Conservation (phyloP, 2,113 vertebrate genomes). For the Phylloscopus trochilus region DNA sequence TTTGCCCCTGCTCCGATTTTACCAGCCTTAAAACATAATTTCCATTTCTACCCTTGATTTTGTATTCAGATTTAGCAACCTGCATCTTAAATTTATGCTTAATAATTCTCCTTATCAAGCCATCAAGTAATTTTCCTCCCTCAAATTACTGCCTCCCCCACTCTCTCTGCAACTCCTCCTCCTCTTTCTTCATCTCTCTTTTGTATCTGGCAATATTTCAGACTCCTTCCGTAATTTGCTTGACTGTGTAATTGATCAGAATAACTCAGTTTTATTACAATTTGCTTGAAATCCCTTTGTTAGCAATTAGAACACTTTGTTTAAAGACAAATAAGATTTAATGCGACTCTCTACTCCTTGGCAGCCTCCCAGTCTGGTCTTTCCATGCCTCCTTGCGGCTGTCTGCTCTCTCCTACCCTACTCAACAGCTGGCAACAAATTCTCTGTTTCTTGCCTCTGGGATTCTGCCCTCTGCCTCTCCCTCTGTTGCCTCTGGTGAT, state of each 20-base stretch:
- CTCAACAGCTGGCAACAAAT: not conserved
- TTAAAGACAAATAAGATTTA: conserved; percentile 73
- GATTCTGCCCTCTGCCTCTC: conserved; percentile 4
- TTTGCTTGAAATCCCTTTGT: conserved; percentile 71
- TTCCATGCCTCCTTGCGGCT: conserved; percentile 44
- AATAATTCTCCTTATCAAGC: conserved; percentile 58
- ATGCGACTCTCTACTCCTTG: conserved; percentile 45
- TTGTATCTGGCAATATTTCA: conserved; percentile 64
- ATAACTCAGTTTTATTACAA: conserved; percentile 69
- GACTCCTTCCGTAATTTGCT: conserved; percentile 51
- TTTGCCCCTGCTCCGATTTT: not conserved
- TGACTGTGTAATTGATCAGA: conserved; percentile 70
- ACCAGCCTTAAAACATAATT: conserved; percentile 13
- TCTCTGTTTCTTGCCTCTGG: not conserved
- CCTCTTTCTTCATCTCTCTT: conserved; percentile 45
- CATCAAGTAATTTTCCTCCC: conserved; percentile 65
- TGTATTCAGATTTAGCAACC: conserved; percentile 57
- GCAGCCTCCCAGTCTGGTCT: conserved; percentile 58
- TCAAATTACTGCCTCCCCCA: conserved; percentile 40
- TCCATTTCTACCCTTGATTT: conserved; percentile 18
- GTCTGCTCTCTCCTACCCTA: not conserved
- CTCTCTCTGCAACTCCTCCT: conserved; percentile 35
- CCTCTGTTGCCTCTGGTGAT: not conserved
- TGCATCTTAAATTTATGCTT: conserved; percentile 39
- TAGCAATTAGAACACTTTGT: conserved; percentile 74